These are phyloP conservation scores for Tangara arthus DNA, from an alignment of 2,797 vertebrate species.

Conservation along the genomic window DNA sequence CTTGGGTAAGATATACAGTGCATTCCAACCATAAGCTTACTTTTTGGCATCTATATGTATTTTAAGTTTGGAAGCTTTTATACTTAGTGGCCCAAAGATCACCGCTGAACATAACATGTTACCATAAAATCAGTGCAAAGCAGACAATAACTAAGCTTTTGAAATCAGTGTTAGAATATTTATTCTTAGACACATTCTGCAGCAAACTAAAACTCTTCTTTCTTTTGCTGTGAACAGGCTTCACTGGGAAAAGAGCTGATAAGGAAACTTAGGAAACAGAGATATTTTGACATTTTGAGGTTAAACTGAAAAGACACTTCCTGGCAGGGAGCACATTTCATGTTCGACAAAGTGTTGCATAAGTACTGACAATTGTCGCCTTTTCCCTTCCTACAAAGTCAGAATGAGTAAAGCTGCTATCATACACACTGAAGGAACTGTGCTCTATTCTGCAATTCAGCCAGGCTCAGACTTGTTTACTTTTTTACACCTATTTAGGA, in stretches of 20 bases:
- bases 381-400: constrained; percentile 18
- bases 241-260: background rate
- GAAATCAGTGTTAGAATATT: background rate
- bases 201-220: background rate
- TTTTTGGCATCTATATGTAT: background rate
- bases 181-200: background rate
- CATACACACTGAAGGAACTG: constrained; percentile 19
- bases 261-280: background rate
- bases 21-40: background rate
- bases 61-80: background rate
- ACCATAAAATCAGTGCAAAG: background rate
- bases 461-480: background rate
- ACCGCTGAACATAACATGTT: background rate
- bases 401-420: background rate
- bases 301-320: constrained; percentile 51
- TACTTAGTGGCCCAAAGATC: background rate
- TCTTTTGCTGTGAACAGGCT: background rate
- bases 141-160: background rate
- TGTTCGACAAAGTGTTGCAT: constrained; percentile 30
- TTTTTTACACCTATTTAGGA: background rate
- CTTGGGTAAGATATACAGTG: background rate
- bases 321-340: constrained; percentile 37
- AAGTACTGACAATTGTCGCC: constrained; percentile 19
- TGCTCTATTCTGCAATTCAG: constrained; percentile 33
- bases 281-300: constrained; percentile 65